These are phyloP conservation scores for Glyphotaelius pellucidus DNA, from an alignment of 2,888 invertebrate genomes.

Conservation along the genomic window DNA sequence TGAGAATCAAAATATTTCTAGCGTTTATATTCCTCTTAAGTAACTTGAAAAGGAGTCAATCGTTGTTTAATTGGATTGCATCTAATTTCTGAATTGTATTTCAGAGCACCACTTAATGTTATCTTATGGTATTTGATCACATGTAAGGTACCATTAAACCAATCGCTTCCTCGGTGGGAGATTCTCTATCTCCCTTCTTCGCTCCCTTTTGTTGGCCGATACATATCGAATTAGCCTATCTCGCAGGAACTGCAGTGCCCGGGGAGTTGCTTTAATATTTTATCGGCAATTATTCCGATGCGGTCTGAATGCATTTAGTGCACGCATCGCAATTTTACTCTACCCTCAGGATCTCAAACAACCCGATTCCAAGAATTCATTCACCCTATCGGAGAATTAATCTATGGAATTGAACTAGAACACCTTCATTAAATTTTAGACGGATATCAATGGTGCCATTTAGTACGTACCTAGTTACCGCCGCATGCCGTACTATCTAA, in stretches of 20 bases:
- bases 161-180: background rate
- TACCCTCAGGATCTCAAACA: conserved; percentile 27
- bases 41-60: too few species aligned
- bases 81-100: background rate
- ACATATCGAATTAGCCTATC: conserved; percentile 50
- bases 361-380: background rate
- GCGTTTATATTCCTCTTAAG: too few species aligned
- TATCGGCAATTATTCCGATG: conserved; percentile 45
- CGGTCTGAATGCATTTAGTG: conserved; percentile 53
- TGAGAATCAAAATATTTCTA: too few species aligned
- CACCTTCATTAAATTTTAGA: background rate
- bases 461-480: too few species aligned
- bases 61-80: too few species aligned
- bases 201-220: conserved; percentile 40
- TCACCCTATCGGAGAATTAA: background rate
- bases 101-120: background rate
- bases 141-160: conserved; percentile 11
- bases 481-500: too few species aligned
- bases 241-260: conserved; percentile 15
- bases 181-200: conserved; percentile 30
- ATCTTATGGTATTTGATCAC: background rate
- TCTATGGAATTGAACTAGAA: background rate
- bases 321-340: conserved; percentile 43
- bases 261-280: conserved; percentile 47
- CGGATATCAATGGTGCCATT: background rate